Evolutionary conservation across 2,888 invertebrate species (phyloP).

Genomic region (Callyntrura sp.): DNA sequence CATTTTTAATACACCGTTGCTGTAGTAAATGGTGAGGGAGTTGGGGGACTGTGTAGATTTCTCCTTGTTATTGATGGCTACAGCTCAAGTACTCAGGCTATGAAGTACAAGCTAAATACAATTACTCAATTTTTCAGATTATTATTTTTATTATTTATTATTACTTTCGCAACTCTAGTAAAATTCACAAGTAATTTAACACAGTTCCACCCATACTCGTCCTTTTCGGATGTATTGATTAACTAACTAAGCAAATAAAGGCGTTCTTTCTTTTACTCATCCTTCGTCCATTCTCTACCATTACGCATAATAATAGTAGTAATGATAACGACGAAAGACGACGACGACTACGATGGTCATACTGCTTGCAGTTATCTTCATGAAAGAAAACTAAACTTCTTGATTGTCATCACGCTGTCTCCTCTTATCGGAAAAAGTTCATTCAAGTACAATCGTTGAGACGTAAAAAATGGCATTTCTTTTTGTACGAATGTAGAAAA

Average conservation of each 20-base stretch:
- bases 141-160: neutral
- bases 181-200: slow-evolving; percentile 66
- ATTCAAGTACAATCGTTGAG: neutral
- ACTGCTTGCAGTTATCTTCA: neutral
- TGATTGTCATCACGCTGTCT: slow-evolving; percentile 1
- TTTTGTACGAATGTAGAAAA: slow-evolving; percentile 7
- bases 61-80: too few species aligned
- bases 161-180: slow-evolving; percentile 24
- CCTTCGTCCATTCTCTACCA: too few species aligned
- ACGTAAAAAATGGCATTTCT: neutral
- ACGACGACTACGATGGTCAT: neutral
- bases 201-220: neutral
- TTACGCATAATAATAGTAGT: neutral
- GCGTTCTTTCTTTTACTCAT: neutral
- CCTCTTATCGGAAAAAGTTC: slow-evolving; percentile 8
- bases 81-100: too few species aligned
- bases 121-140: too few species aligned
- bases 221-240: neutral
- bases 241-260: neutral
- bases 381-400: slow-evolving; percentile 1
- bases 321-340: neutral
- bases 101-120: too few species aligned
- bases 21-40: too few species aligned
- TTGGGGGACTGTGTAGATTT: too few species aligned
- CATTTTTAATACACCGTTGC: too few species aligned